Conservation (phyloP, 2,888 invertebrate genomes). For the Thymelicus lineola region DNA sequence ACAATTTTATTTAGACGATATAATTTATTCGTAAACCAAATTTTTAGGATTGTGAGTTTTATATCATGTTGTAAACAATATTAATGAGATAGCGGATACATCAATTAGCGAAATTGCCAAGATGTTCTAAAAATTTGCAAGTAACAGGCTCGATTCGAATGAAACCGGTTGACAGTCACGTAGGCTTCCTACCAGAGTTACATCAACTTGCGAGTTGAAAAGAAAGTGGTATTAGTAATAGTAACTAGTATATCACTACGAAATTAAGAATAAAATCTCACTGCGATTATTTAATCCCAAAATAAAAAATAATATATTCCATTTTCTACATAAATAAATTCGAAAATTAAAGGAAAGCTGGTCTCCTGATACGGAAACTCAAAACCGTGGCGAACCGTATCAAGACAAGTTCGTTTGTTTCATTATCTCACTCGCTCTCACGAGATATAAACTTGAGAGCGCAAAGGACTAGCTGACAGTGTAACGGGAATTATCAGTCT, state of each 20-base stretch:
- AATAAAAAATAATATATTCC: neutral
- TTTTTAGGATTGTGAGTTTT: neutral
- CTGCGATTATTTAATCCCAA: neutral
- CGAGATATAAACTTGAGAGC: conserved; percentile 47
- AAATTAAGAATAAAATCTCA: too few relatives aligned
- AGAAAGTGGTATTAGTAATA: neutral
- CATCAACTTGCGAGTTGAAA: conserved; percentile 1
- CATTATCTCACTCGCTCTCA: conserved; percentile 48
- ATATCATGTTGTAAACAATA: neutral
- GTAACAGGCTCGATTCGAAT: neutral
- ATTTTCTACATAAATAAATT: conserved; percentile 5
- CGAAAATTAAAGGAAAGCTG: conserved; percentile 20
- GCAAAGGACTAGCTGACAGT: conserved; percentile 29
- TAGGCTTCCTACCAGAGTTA: conserved; percentile 1
- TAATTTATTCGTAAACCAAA: too few relatives aligned
- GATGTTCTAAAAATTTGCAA: conserved; percentile 14
- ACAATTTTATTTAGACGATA: too few relatives aligned
- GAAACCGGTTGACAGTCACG: conserved; percentile 16
- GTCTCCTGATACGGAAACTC: conserved; percentile 34
- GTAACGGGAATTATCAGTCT: conserved; percentile 73
- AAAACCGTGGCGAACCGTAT: conserved; percentile 14
- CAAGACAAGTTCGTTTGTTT: conserved; percentile 57
- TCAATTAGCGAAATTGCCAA: neutral
- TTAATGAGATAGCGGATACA: conserved; percentile 19
- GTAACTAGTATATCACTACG: too few relatives aligned